These are phyloP conservation scores for Linepithema humile DNA, from an alignment of 1,140 invertebrate species.

Conservation along the genomic window DNA sequence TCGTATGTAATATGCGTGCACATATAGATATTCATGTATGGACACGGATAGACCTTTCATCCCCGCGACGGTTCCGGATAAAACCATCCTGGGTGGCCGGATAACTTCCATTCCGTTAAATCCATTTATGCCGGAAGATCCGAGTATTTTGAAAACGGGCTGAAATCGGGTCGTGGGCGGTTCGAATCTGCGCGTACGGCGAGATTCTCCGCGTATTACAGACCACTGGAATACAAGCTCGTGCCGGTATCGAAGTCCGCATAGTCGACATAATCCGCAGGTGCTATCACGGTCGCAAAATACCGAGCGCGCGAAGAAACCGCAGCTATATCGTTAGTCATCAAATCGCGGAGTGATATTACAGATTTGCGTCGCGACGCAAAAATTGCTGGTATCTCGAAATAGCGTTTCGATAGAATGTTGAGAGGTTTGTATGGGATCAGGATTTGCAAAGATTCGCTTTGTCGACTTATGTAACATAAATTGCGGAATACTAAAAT, in stretches of 20 bases:
- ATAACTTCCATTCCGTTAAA: conserved; percentile 70
- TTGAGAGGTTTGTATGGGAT: conserved; percentile 28
- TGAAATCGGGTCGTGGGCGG: conserved; percentile 3
- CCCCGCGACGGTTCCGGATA: background rate
- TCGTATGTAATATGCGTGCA: background rate
- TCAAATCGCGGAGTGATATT: conserved; percentile 33
- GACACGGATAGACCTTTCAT: conserved; percentile 47
- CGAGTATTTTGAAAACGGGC: conserved; percentile 56
- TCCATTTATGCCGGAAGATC: conserved; percentile 56
- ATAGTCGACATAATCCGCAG: conserved; percentile 34
- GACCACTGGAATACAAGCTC: conserved; percentile 4
- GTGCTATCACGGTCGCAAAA: conserved; percentile 32
- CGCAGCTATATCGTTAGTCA: conserved; percentile 13
- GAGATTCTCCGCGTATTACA: conserved; percentile 16
- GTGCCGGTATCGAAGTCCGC: conserved; percentile 16
- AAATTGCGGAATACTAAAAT: conserved; percentile 23
- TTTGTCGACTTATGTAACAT: background rate
- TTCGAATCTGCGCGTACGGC: background rate
- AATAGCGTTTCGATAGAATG: conserved; percentile 14
- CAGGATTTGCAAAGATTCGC: background rate
- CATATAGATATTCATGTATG: background rate
- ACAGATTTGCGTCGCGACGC: background rate
- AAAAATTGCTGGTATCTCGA: background rate
- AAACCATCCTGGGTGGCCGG: background rate
- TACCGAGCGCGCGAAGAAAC: conserved; percentile 41